Evolutionary conservation across 2,113 vertebrate genomes (phyloP), one percentile per base, ranked within the genome.

Genomic region (Burhinus oedicnemus): DNA sequence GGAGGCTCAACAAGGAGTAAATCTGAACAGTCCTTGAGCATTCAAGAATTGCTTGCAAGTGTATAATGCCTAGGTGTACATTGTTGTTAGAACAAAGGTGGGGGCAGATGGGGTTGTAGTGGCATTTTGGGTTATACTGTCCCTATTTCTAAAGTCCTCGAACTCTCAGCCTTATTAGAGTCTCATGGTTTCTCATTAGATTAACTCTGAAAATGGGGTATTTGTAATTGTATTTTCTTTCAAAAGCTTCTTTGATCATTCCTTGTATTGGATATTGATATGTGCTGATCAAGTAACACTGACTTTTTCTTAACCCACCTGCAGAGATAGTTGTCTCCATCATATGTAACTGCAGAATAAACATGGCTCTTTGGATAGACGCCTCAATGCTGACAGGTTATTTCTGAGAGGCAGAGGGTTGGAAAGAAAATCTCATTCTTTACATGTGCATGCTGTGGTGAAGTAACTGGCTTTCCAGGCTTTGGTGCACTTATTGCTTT

Each of bases 361-460:
- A 36, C 3, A 5, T 17, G 22, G 3, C 22, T 79, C 9, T 84
- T 64, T 68, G 38, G 6, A 21, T 23, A 68, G 69, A 19, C 5
- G 20, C 6, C 30, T 72, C 17, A 44, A 0, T 16, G 26, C 8
- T 52, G 40, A 34, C 3, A n/a, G 32, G 9, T 81, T 13, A 11
- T 57, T 91, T 91, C 68, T 52, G 16, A 75, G 45, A 66, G 34
- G 20, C 6, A 45, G n/a, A 30, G 11, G 19, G 15, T 40, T 40
- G 42, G 82, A 70, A 82, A 38, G 52, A 72, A 84, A 76, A 51
- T 34, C 1, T 44, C 11, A 6, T 76, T 89, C 27, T 62, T 88
- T 8, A 38, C 0, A 4, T 4, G 15, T 29, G 11, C 11, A 2
- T 42, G 18, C 32, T 75, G n/a, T 8, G 18, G n/a, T 68, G 42